These are phyloP conservation scores for Geophilus truncorum DNA, from an alignment of 2,888 invertebrate species.

Conservation along the genomic window DNA sequence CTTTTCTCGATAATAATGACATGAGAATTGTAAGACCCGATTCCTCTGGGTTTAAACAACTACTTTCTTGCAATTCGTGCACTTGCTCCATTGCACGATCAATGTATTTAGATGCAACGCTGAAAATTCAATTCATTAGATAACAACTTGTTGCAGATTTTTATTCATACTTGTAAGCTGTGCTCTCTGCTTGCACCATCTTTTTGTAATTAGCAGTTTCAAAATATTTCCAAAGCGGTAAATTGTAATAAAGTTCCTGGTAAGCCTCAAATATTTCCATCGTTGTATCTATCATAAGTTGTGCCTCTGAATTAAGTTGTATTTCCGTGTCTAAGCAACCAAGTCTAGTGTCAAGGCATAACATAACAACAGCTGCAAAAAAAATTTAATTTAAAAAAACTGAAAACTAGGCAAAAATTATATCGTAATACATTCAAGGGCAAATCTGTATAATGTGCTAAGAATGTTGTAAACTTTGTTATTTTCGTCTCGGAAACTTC, in stretches of 20 bases:
- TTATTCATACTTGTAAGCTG: slow-evolving; percentile 40
- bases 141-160: neutral
- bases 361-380: slow-evolving; percentile 44
- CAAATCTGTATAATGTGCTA: slow-evolving; percentile 40
- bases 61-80: slow-evolving; percentile 19
- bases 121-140: neutral
- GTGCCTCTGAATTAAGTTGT: slow-evolving; percentile 40
- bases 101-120: slow-evolving; percentile 38
- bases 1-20: slow-evolving; percentile 37
- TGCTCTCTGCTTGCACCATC: slow-evolving; percentile 40
- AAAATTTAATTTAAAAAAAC: neutral
- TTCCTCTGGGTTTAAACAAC: slow-evolving; percentile 33
- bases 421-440: slow-evolving; percentile 40
- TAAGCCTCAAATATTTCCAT: slow-evolving; percentile 44
- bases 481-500: neutral
- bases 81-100: slow-evolving; percentile 32
- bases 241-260: slow-evolving; percentile 44
- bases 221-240: slow-evolving; percentile 44
- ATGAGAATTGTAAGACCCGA: slow-evolving; percentile 38
- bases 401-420: neutral
- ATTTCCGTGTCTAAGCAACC: slow-evolving; percentile 43
- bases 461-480: slow-evolving; percentile 39
- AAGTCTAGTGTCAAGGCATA: slow-evolving; percentile 47
- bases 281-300: slow-evolving; percentile 44
- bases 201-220: slow-evolving; percentile 40